These are phyloP conservation scores for Drosophila stalkeri DNA, from an alignment of 2,888 invertebrate species.

Conservation along the genomic window DNA sequence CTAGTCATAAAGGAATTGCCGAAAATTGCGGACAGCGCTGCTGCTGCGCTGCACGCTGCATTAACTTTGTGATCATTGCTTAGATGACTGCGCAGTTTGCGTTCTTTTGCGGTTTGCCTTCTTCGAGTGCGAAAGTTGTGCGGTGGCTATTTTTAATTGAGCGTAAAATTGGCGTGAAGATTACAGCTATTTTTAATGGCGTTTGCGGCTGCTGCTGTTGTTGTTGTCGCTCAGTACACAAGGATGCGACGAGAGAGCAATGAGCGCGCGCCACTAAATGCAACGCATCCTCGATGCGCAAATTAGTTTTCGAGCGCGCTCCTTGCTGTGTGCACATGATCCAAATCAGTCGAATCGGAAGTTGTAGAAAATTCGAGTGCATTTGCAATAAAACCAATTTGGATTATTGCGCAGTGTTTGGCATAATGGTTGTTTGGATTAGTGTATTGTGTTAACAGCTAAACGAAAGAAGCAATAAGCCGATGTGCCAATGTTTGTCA, in stretches of 20 bases:
- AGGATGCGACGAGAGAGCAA: neutral
- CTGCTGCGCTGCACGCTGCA: constrained; percentile 25
- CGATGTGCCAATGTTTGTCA: neutral
- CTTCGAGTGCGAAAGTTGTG: constrained; percentile 19
- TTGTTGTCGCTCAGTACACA: neutral
- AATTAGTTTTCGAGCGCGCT: neutral
- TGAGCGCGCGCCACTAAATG: neutral
- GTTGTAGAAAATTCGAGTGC: neutral
- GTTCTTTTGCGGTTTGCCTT: constrained; percentile 20
- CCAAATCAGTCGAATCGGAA: neutral
- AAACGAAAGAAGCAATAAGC: neutral
- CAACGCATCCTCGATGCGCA: constrained; percentile 3
- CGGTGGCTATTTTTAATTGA: constrained; percentile 53
- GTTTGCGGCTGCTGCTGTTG: constrained; percentile 14
- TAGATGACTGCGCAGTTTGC: constrained; percentile 46
- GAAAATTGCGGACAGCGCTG: constrained; percentile 24
- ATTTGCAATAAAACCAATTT: constrained; percentile 33
- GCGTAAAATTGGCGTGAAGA: constrained; percentile 60
- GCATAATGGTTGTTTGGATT: constrained; percentile 5
- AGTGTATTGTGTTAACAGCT: constrained; percentile 10
- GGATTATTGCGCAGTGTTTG: constrained; percentile 19
- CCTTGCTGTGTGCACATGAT: neutral
- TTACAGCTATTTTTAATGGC: constrained; percentile 39
- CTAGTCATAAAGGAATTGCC: constrained; percentile 34
- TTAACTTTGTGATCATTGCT: constrained; percentile 48